phyloP scores from a whole-genome alignment of 1,140 invertebrate species.

The Euglossa dilemma region DNA sequence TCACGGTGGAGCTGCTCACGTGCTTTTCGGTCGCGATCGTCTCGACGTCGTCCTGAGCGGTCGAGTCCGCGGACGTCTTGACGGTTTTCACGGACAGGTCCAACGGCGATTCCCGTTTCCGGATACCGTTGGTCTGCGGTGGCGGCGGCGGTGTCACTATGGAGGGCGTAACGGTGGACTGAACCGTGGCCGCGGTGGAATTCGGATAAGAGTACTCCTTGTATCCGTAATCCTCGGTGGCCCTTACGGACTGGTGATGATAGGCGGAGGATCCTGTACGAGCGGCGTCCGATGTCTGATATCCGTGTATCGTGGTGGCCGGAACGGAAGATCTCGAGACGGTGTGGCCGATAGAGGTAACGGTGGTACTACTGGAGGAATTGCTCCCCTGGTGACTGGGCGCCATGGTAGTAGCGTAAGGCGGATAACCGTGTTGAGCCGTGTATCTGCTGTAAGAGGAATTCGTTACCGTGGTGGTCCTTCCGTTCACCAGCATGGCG shows the following conservation, averaged over 20 bases:
- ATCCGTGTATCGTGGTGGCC: conserved; percentile 51
- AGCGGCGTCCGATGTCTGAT: conserved; percentile 62
- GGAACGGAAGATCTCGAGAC: conserved; percentile 67
- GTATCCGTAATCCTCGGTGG: conserved; percentile 64
- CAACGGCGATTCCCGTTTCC: conserved; percentile 89
- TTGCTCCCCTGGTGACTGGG: conserved; percentile 75
- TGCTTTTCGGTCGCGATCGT: conserved; percentile 65
- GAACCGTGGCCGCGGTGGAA: conserved; percentile 47
- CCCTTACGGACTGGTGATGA: conserved; percentile 35
- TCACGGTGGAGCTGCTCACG: conserved; percentile 62
- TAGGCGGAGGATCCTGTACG: conserved; percentile 44
- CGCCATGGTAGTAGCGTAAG: conserved; percentile 76
- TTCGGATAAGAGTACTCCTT: conserved; percentile 73
- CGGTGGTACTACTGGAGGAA: conserved; percentile 74
- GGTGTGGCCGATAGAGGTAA: conserved; percentile 71
- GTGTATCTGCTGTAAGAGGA: conserved; percentile 68
- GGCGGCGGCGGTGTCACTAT: conserved; percentile 45
- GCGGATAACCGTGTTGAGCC: conserved; percentile 63
- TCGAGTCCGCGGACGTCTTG: conserved; percentile 92
- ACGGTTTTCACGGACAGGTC: conserved; percentile 94
- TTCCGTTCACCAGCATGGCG: conserved; percentile 69
- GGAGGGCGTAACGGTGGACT: conserved; percentile 36
- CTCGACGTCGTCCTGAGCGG: conserved; percentile 88
- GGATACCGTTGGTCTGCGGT: conserved; percentile 69
- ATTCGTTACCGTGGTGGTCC: conserved; percentile 62